Conservation (phyloP, 2,113 vertebrate species). For the Protobothrops flavoviridis region DNA sequence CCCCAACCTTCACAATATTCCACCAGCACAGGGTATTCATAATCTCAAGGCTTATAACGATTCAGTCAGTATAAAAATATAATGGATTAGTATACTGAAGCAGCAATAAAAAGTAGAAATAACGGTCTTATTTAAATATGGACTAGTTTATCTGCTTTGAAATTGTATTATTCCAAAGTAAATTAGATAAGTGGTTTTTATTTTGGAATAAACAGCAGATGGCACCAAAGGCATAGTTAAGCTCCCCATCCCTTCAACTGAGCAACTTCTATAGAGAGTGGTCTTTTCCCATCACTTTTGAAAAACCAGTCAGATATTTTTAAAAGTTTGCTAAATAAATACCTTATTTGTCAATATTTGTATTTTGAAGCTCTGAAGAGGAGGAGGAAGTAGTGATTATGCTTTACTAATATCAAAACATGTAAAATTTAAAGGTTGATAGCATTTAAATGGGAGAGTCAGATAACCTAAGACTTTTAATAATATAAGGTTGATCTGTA, state of each 20-base stretch:
- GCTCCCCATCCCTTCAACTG: background rate
- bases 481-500: background rate
- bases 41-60: background rate
- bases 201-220: constrained; percentile 47
- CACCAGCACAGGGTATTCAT: background rate
- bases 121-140: background rate
- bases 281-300: background rate
- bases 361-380: background rate
- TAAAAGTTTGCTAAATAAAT: background rate
- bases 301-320: background rate
- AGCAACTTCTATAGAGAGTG: background rate
- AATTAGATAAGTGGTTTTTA: background rate
- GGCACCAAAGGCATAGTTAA: constrained; percentile 61
- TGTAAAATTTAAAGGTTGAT: constrained; percentile 1
- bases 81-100: background rate
- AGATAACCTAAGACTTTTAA: background rate
- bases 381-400: background rate
- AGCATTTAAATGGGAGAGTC: background rate
- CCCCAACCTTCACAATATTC: too few species aligned
- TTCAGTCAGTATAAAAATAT: background rate
- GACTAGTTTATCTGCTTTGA: background rate
- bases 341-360: background rate
- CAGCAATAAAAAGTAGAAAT: background rate
- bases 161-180: background rate
- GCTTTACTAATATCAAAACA: background rate